A percentile compares a stretch with the other conserved stretches of the same genome.
These are phyloP conservation scores for Anagrus nilaparvatae DNA, from an alignment of 1,140 invertebrate species.

Conservation along the genomic window DNA sequence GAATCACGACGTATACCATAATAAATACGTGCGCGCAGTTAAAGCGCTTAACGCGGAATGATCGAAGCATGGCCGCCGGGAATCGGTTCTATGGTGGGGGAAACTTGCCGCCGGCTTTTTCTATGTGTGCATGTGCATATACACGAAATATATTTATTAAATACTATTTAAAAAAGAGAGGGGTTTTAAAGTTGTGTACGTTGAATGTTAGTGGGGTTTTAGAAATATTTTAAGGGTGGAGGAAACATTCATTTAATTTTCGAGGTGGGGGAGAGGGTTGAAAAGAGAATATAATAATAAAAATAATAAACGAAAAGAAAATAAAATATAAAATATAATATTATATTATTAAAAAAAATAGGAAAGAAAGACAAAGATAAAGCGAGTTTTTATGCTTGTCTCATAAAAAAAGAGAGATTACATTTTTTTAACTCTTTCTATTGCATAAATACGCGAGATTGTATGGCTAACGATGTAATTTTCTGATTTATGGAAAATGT, in stretches of 20 bases:
- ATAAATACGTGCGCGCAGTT: too few species aligned
- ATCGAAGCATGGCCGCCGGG: slow-evolving; percentile 11
- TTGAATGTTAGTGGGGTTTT: neutral
- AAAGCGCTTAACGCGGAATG: slow-evolving; percentile 14
- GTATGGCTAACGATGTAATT: neutral
- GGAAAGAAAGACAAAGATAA: too few species aligned
- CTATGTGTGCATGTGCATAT: neutral
- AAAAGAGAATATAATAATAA: too few species aligned
- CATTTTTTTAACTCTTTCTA: too few species aligned
- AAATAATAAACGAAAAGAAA: too few species aligned
- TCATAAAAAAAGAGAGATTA: too few species aligned
- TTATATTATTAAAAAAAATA: too few species aligned
- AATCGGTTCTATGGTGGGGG: slow-evolving; percentile 9
- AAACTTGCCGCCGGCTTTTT: neutral
- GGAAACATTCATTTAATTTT: neutral
- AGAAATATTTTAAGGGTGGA: slow-evolving; percentile 1
- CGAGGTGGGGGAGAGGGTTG: slow-evolving; percentile 6
- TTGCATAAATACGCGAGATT: neutral
- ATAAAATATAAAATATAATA: too few species aligned
- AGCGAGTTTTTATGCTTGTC: too few species aligned
- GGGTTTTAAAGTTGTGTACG: neutral
- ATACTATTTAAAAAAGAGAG: too few species aligned
- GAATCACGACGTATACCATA: too few species aligned
- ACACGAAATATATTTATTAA: too few species aligned
- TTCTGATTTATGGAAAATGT: slow-evolving; percentile 5